Evolutionary conservation across 1,140 invertebrate species (phyloP), one percentile per base, ranked within the genome.

Genomic region (Bradysia coprophila): DNA sequence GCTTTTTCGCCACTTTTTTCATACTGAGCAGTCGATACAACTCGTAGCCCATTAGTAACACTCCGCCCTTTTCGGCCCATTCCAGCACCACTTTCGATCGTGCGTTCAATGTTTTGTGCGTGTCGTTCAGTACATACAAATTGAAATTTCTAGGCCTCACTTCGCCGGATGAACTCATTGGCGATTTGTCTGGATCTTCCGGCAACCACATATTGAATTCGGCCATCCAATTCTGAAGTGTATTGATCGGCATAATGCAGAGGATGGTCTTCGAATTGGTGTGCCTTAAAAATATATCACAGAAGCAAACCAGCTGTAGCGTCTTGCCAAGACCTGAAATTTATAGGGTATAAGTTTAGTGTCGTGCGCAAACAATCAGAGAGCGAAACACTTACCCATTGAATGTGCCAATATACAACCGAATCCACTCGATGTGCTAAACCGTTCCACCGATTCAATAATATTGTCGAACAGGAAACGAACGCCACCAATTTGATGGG

Each of bases 241-340:
- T 98, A 65, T 99, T 99, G 42, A 98, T 96, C 1, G 95, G 95
- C 71, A 98, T 95, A 48, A 99, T 96, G 53, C 91, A 90, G 8
- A 98, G 62, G 3, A 97, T 88, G 23, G 79, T 85, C 55, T 78
- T 86, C 5, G 84, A 82, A n/a, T 71, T 71, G 1, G 91, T 95
- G 54, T 88, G 78, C 40, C 90, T 68, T 48, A 98, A 70, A 65
- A 98, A 96, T 47, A 97, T 81, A 64, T 98, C 92, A 56, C 85
- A 86, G 65, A 98, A 98, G 48, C 86, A 87, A 21, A 96, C 83
- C 36, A 96, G 81, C 67, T 96, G 94, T 33, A 98, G 69, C 0
- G 95, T 98, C 68, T 99, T 99, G n/a, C 95, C 95, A 15, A 98
- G 67, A 2, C n/a, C n/a, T n/a, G n/a, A n/a, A n/a, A n/a, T n/a